Evolutionary conservation across 1,140 invertebrate species (phyloP), one percentile per base, ranked within the genome.

Genomic region (Drosophila quadrilineata): DNA sequence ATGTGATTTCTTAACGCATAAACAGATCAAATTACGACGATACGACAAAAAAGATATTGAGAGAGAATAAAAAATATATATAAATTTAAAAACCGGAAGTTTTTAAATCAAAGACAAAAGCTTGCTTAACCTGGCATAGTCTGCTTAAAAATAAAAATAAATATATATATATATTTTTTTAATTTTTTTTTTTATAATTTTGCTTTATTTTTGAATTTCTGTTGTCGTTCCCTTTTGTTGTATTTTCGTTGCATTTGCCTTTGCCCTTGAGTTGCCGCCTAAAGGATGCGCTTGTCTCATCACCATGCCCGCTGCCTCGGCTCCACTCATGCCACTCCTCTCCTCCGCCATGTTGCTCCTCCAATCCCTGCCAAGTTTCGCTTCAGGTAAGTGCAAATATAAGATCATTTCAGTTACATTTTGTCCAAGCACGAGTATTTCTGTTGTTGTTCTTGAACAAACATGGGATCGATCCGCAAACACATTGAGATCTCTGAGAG

Each of bases 401-500:
- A 56, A n/a, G n/a, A n/a, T n/a, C n/a, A 84, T 76, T 77, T 82
- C 69, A 77, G 76, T 84, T 73, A 82, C 76, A 84, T 82, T 84
- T 33, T 76, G 29, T 40, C 54, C n/a, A 53, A 63, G 73, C 52
- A 33, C n/a, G n/a, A n/a, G n/a, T n/a, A n/a, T n/a, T n/a, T n/a
- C n/a, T 46, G 74, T 24, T 84, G 77, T 77, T 70, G 69, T 73
- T 82, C 12, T 84, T 82, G 69, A 63, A 22, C 77, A 82, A 82
- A 82, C 73, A 69, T 52, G 49, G 36, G 48, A 72, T 62, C 60
- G 53, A 52, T 52, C 21, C 8, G 50, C 52, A 82, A 80, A 82
- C 71, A 80, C 41, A 26, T 8, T 4, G 2, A 43, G 57, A 75
- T 79, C 71, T 50, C 52, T 38, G 38, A 17, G n/a, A n/a, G n/a